Evolutionary conservation across 2,113 vertebrate species (phyloP).

Genomic region (Lophotis ruficrista): DNA sequence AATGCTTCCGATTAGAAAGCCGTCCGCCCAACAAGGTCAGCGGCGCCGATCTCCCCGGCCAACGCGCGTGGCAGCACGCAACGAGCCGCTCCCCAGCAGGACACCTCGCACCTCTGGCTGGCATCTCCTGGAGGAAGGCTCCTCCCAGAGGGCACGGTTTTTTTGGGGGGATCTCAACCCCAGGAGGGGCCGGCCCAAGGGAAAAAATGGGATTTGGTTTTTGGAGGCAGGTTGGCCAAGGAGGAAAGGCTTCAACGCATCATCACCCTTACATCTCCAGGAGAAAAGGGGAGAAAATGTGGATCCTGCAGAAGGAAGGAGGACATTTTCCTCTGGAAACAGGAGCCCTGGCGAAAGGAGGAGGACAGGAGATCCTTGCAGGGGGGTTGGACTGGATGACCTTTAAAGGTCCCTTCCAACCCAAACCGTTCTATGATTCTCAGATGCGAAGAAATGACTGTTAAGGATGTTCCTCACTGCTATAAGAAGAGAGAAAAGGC

Average conservation of each 20-base stretch:
- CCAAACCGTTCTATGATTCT: no score
- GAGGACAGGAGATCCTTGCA: neutral
- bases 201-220: neutral
- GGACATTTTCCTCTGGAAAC: neutral
- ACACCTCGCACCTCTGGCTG: neutral
- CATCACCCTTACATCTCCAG: neutral
- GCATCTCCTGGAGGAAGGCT: neutral
- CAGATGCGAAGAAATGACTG: neutral
- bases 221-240: neutral
- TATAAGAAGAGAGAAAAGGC: neutral
- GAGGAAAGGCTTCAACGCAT: neutral
- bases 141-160: neutral
- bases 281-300: neutral
- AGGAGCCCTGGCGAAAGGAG: neutral
- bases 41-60: neutral
- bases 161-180: neutral
- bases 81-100: neutral
- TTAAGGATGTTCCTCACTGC: neutral
- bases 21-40: constrained; percentile 31
- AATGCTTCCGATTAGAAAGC: neutral
- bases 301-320: neutral
- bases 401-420: no score
- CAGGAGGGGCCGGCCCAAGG: neutral
- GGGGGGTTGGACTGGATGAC: no score
- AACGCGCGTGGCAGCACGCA: no score